A percentile compares a stretch with the other conserved stretches of the same genome.
These are phyloP conservation scores for Marmota flaviventris DNA, from an alignment of 2,113 vertebrate species.

Conservation along the genomic window DNA sequence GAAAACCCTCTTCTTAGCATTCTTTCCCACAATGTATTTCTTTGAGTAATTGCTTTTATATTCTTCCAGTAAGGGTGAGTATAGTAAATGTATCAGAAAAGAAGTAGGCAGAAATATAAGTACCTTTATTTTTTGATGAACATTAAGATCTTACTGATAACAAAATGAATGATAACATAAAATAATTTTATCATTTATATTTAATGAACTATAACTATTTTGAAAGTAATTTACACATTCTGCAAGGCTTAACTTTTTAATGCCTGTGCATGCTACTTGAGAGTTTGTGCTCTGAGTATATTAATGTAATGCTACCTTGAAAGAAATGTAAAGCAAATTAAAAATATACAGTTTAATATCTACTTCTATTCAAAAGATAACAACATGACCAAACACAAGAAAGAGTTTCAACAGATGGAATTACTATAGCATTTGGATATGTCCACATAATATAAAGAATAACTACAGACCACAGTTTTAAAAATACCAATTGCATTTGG, in stretches of 20 bases:
- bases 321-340: neutral
- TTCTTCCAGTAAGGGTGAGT: neutral
- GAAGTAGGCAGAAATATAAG: neutral
- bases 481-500: constrained; percentile 31
- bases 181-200: neutral
- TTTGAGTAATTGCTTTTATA: neutral
- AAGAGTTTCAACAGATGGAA: neutral
- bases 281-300: neutral
- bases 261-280: rapidly evolving
- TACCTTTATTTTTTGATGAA: neutral
- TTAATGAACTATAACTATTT: neutral
- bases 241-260: neutral
- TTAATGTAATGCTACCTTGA: neutral
- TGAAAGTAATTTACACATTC: neutral
- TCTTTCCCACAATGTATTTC: neutral
- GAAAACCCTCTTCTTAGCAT: neutral
- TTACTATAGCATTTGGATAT: neutral
- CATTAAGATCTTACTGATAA: neutral
- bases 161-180: neutral
- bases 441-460: neutral
- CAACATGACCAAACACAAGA: neutral
- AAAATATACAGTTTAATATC: neutral
- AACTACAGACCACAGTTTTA: constrained; percentile 33
- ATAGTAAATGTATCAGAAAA: neutral
- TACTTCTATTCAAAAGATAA: neutral